phyloP scores from a whole-genome alignment of 2,888 invertebrate species.

The Listrodromus nycthemerus region DNA sequence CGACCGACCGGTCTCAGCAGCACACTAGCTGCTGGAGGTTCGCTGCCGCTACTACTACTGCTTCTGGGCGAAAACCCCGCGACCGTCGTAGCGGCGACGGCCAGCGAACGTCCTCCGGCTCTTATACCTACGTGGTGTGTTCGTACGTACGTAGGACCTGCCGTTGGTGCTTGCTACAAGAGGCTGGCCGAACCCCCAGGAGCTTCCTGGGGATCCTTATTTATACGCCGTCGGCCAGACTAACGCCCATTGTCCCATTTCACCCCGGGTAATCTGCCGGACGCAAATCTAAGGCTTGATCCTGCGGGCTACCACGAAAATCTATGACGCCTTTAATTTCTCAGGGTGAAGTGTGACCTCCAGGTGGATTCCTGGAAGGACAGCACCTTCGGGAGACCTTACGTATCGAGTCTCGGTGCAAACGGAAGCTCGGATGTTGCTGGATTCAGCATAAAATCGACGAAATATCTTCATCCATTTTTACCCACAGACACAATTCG shows the following conservation, averaged over 20 bases:
- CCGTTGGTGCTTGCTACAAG: slow-evolving; percentile 72
- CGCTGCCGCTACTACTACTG: slow-evolving; percentile 64
- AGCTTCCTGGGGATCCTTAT: slow-evolving; percentile 84
- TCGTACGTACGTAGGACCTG: slow-evolving; percentile 56
- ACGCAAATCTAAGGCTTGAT: slow-evolving; percentile 85
- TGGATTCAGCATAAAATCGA: no score
- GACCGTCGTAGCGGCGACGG: slow-evolving; percentile 48
- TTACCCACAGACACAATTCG: no score
- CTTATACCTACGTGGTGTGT: slow-evolving; percentile 52
- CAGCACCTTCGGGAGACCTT: slow-evolving; percentile 5
- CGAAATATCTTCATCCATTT: not conserved
- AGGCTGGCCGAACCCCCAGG: slow-evolving; percentile 72
- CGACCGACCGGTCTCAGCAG: slow-evolving; percentile 82
- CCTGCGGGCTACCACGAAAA: slow-evolving; percentile 84
- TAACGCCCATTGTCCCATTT: slow-evolving; percentile 85
- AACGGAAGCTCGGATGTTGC: not conserved
- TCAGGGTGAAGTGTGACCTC: slow-evolving; percentile 67
- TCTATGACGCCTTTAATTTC: slow-evolving; percentile 84
- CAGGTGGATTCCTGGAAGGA: slow-evolving; percentile 25
- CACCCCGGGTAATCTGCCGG: slow-evolving; percentile 84
- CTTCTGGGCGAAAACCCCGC: slow-evolving; percentile 65
- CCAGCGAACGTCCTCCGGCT: slow-evolving; percentile 62
- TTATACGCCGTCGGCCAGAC: slow-evolving; percentile 83
- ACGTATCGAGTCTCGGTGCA: not conserved
- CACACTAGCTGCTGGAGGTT: slow-evolving; percentile 71